A percentile compares a stretch with the other conserved stretches of the same genome.
phyloP scores from a whole-genome alignment of 1,140 invertebrate genomes.

The Chionoecetes opilio region DNA sequence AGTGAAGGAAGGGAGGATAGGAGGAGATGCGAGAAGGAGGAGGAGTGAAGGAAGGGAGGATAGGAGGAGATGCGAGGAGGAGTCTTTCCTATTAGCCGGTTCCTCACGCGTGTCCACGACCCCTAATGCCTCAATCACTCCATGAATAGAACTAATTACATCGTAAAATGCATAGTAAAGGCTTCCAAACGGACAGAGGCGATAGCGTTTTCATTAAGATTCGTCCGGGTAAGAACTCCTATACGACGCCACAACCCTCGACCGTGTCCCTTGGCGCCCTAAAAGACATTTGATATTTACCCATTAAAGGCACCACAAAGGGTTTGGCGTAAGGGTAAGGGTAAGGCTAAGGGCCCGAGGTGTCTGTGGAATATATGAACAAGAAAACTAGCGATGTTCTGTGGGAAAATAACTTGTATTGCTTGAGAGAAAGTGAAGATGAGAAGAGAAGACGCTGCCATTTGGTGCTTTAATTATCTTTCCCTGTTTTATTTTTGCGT shows the following conservation, averaged over 20 bases:
- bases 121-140: constrained; percentile 75
- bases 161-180: constrained; percentile 77
- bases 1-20: background rate
- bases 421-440: background rate
- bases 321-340: background rate
- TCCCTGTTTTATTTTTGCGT: background rate
- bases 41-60: background rate
- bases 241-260: background rate
- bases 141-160: constrained; percentile 77
- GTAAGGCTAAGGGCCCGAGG: background rate
- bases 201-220: constrained; percentile 67
- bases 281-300: background rate
- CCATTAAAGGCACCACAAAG: background rate
- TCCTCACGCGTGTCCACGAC: constrained; percentile 69
- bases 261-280: background rate
- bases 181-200: constrained; percentile 62
- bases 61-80: background rate
- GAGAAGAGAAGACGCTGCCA: background rate
- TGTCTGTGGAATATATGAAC: background rate
- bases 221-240: background rate
- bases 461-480: constrained; percentile 5
- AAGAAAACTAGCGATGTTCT: too few relatives aligned
- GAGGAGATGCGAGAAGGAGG: background rate
- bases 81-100: constrained; percentile 49
- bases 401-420: background rate